Percentiles rank a stretch among this genome's conserved stretches.
Evolutionary conservation across 2,113 vertebrate genomes (phyloP).

Genomic region (Microtus oregoni): DNA sequence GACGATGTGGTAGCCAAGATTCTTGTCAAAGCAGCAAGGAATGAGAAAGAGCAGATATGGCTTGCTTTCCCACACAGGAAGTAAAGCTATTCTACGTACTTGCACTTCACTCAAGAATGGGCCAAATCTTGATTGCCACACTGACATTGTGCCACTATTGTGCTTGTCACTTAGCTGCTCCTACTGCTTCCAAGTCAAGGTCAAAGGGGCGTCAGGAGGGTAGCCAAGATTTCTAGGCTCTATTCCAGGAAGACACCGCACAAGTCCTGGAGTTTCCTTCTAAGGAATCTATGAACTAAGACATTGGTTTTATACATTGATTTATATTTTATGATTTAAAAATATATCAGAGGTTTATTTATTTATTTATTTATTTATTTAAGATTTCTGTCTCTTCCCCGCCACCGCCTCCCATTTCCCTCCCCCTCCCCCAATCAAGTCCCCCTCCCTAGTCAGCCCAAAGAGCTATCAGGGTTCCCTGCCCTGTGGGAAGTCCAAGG

Average conservation of each 20-base stretch:
- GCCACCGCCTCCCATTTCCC: no score
- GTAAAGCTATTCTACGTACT: not conserved
- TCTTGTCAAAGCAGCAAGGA: not conserved
- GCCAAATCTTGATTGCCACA: constrained; percentile 39
- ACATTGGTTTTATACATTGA: constrained; percentile 74
- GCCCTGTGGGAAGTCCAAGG: no score
- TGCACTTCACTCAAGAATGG: constrained; percentile 27
- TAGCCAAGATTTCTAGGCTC: constrained; percentile 61
- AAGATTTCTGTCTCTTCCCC: no score
- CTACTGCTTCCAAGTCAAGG: constrained; percentile 8
- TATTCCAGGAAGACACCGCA: constrained; percentile 67
- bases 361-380: not conserved
- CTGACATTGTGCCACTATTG: constrained; percentile 58
- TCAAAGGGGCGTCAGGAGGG: constrained; percentile 23
- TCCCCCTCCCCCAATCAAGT: no score
- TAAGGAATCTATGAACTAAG: constrained; percentile 57
- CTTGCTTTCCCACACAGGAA: constrained; percentile 42
- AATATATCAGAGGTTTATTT: constrained; percentile 43
- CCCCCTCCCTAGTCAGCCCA: no score
- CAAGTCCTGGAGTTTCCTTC: constrained; percentile 59
- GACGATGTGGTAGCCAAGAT: constrained; percentile 35
- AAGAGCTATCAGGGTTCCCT: no score
- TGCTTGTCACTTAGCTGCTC: not conserved
- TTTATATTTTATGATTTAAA: constrained; percentile 77
- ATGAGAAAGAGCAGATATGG: not conserved